Conservation (phyloP, 2,113 vertebrate genomes). For the Asarcornis scutulata region DNA sequence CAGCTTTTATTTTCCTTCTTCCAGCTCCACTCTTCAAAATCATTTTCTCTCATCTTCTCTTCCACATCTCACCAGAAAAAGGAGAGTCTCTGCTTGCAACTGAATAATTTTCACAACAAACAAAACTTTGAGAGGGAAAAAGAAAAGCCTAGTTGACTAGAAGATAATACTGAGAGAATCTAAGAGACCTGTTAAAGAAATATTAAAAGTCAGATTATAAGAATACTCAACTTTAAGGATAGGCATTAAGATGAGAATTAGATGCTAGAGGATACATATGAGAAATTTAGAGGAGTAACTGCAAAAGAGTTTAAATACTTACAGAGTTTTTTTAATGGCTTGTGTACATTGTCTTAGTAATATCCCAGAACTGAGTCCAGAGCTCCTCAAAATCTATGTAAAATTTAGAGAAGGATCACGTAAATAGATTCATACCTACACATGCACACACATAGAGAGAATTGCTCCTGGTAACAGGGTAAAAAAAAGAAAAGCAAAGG, state of each 20-base stretch:
- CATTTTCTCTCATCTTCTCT: slow-evolving; percentile 6
- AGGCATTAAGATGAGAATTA: background rate
- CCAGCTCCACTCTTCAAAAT: slow-evolving; percentile 7
- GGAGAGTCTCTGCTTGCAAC: background rate
- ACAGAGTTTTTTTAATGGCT: background rate
- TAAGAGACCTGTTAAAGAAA: background rate
- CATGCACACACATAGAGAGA: background rate
- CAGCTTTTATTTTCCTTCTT: background rate
- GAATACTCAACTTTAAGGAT: background rate
- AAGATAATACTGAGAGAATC: background rate
- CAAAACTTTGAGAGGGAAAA: background rate
- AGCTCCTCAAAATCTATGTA: background rate
- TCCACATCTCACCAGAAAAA: slow-evolving; percentile 5
- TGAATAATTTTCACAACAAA: slow-evolving; percentile 22
- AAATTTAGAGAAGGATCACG: background rate
- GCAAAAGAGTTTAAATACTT: too few species aligned
- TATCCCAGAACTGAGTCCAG: background rate
- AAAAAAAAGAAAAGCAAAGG: background rate
- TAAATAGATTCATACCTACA: background rate
- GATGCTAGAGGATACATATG: background rate
- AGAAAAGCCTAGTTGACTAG: background rate
- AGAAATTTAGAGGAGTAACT: background rate
- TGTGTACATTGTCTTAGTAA: background rate
- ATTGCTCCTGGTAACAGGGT: background rate
- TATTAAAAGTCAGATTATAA: background rate